Percentiles rank a stretch among this genome's conserved stretches.
Conservation (phyloP, 2,888 invertebrate species). For the Boloria selene region DNA sequence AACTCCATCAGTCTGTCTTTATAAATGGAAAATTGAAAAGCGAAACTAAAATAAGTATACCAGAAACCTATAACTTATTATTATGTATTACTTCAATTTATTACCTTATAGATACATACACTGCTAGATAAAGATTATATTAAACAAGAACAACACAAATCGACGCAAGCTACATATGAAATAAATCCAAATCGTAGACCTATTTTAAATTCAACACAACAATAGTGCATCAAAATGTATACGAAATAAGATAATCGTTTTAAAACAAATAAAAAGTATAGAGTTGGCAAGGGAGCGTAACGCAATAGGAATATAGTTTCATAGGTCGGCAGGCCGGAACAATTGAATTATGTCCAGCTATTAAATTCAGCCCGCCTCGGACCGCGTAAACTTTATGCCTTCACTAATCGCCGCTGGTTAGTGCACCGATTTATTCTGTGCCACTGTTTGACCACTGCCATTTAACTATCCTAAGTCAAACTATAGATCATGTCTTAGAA, state of each 20-base stretch:
- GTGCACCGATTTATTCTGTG: slow-evolving; percentile 50
- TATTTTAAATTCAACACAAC: not conserved
- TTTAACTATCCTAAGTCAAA: slow-evolving; percentile 33
- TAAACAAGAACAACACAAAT: not conserved
- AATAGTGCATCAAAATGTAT: not conserved
- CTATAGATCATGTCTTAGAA: slow-evolving; percentile 24
- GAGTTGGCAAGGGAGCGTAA: slow-evolving; percentile 24
- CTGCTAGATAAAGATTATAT: too few relatives aligned
- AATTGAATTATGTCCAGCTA: slow-evolving; percentile 74
- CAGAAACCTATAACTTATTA: too few relatives aligned
- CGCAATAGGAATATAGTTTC: slow-evolving; percentile 62
- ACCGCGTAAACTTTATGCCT: slow-evolving; percentile 52
- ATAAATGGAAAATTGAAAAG: too few relatives aligned
- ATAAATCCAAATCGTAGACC: not conserved
- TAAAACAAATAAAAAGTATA: slow-evolving; percentile 13
- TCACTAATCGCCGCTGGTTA: slow-evolving; percentile 54
- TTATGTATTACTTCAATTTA: too few relatives aligned
- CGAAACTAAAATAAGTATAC: too few relatives aligned
- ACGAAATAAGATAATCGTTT: not conserved
- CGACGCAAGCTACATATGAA: not conserved
- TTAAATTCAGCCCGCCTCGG: slow-evolving; percentile 57
- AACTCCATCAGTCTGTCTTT: too few relatives aligned
- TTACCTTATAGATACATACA: too few relatives aligned
- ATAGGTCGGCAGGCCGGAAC: slow-evolving; percentile 66
- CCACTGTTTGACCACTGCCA: slow-evolving; percentile 36